phyloP scores from a whole-genome alignment of 2,113 vertebrate species.

The Melospiza melodia region DNA sequence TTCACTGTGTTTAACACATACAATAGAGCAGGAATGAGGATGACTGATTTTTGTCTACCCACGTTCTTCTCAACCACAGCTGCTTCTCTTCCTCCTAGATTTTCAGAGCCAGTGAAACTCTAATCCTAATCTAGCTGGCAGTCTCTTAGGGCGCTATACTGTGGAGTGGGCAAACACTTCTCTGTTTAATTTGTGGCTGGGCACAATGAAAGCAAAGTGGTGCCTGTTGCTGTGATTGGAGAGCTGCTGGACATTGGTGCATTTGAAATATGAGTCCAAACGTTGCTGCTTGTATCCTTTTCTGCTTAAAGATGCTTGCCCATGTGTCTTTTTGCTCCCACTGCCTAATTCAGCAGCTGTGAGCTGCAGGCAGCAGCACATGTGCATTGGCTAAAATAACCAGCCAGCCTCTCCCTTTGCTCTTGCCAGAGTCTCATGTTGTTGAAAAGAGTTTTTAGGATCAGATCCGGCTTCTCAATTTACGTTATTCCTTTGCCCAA shows the following conservation, averaged over 20 bases:
- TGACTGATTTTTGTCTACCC: not conserved
- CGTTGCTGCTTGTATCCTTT: conserved; percentile 9
- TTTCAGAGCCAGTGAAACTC: not conserved
- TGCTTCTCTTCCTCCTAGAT: not conserved
- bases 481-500: conserved; percentile 26
- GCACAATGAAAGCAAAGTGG: not conserved
- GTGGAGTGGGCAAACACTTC: rapidly evolving
- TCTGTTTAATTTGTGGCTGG: not conserved
- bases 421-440: conserved; percentile 44
- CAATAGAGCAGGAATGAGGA: not conserved
- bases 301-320: conserved; percentile 4
- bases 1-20: not conserved
- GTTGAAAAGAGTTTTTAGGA: conserved; percentile 21
- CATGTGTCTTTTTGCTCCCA: not conserved
- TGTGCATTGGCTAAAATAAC: conserved; percentile 64
- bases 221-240: not conserved
- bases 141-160: not conserved
- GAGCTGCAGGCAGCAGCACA: conserved; percentile 49
- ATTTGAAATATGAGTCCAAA: not conserved
- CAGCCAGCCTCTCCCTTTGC: conserved; percentile 11
- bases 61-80: not conserved
- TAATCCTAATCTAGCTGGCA: not conserved
- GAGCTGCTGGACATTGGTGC: not conserved
- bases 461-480: conserved; percentile 13
- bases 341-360: conserved; percentile 52